Evolutionary conservation across 2,888 invertebrate species (phyloP), one percentile per base, ranked within the genome.

Genomic region (Troilus luridus): DNA sequence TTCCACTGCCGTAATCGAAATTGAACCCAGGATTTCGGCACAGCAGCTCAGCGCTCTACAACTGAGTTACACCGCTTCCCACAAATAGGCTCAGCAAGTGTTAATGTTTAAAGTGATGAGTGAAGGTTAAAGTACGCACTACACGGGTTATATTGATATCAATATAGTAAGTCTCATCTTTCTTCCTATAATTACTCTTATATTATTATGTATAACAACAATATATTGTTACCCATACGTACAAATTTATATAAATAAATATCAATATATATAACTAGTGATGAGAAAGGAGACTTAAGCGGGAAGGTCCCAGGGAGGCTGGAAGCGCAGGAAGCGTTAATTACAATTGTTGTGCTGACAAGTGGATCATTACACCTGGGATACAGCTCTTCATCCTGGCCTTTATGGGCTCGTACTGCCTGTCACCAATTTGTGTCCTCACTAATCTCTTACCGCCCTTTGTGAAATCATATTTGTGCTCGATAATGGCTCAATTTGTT

Each of bases 311-410:
- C 0, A n/a, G 56, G 14, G 21, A 41, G 27, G 27, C 17, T 19
- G 41, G 5, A 56, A 56, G 85, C n/a, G n/a, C 56, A 85, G 85
- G 85, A 85, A 85, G 85, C 85, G 27, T 85, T 85, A 85, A 85
- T 85, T 85, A n/a, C 85, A 85, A 21, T 19, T 21, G 77, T 56
- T 85, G 85, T 0, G 54, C 12, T 14, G 85, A 12, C 85, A 85
- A 85, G 85, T 85, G 85, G 85, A 85, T 85, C 85, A 85, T 85
- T 85, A 85, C 19, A 85, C n/a, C 85, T 85, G 85, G 56, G 56
- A 85, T 17, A n/a, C 14, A 85, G 24, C 12, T 14, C 56, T 21
- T 56, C 85, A 85, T 85, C 85, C 85, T 85, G 85, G 85, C 85
- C 85, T n/a, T 85, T 85, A 85, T 85, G 85, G 54, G 56, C 12